These are phyloP conservation scores for Sorex maritimensis DNA, from an alignment of 2,797 vertebrate species.

Conservation along the genomic window DNA sequence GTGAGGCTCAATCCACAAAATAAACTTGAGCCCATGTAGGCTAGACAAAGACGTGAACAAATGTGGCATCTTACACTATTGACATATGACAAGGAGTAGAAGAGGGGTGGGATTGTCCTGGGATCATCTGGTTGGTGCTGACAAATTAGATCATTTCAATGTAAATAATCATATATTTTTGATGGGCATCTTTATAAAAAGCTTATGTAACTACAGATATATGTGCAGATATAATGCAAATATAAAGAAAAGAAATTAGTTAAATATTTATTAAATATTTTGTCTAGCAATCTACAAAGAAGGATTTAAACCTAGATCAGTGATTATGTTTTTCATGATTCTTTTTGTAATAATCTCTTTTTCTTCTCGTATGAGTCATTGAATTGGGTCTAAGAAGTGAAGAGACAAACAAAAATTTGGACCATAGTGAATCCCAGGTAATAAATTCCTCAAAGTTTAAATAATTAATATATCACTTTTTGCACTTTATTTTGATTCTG, in stretches of 20 bases:
- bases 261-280: not conserved
- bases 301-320: conserved; percentile 28
- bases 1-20: not conserved
- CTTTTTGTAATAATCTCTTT: not conserved
- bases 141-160: not conserved
- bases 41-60: not conserved
- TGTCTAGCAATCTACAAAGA: not conserved
- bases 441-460: conserved; percentile 23
- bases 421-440: not conserved
- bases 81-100: not conserved
- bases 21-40: not conserved
- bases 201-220: not conserved
- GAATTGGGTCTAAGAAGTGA: not conserved
- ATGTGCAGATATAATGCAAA: not conserved
- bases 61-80: not conserved
- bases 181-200: too few relatives aligned
- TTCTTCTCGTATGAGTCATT: not conserved
- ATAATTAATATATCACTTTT: not conserved
- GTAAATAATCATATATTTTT: not conserved
- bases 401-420: conserved; percentile 43
- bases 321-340: not conserved
- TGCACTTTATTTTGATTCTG: not conserved
- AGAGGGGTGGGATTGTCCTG: not conserved
- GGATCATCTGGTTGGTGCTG: not conserved
- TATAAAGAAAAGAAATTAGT: not conserved